Evolutionary conservation across 2,888 invertebrate genomes (phyloP), one percentile per base, ranked within the genome.

Genomic region (Drosophila gaucha): DNA sequence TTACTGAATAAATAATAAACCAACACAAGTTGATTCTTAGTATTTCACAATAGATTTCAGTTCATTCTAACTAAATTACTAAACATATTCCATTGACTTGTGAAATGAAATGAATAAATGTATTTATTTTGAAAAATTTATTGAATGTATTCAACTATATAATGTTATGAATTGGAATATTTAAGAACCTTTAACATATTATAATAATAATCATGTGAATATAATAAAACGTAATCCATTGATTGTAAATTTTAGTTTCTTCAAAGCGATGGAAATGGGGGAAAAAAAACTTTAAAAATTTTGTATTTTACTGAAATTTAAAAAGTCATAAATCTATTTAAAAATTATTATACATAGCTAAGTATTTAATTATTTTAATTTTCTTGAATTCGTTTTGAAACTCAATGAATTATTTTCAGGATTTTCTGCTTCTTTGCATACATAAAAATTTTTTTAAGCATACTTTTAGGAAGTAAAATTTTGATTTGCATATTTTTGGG

Each of bases 401-500:
- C 9, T 28, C 28, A 28, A 28, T 9, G 28, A 28, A 2, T 1
- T 3, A 4, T n/a, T 12, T 9, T 31, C 31, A 12, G 30, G 30
- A 28, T 30, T 9, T 30, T 30, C 30, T 1, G 10, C 9, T 31
- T 12, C 3, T 31, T 2, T 31, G 4, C 3, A 6, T 16, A 39
- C 24, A 14, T 20, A 6, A 16, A 18, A 18, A 1, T 20, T 44
- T 44, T 26, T 6, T 3, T 33, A 2, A 12, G 56, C 58, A 75
- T 66, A 75, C 62, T 69, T 63, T 75, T 63, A 33, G 73, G 60
- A 26, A 12, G 3, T 1, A 0, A 1, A 6, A 31, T 14, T 43
- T 28, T 10, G 0, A 1, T 20, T 54, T 35, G 62, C 68, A 68
- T 68, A 75, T 18, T 59, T 75, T 65, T 24, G 38, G 68, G 28